Base-by-base conservation (phyloP, 2,113 vertebrate genomes). In the Dermatemys mawii region DNA sequence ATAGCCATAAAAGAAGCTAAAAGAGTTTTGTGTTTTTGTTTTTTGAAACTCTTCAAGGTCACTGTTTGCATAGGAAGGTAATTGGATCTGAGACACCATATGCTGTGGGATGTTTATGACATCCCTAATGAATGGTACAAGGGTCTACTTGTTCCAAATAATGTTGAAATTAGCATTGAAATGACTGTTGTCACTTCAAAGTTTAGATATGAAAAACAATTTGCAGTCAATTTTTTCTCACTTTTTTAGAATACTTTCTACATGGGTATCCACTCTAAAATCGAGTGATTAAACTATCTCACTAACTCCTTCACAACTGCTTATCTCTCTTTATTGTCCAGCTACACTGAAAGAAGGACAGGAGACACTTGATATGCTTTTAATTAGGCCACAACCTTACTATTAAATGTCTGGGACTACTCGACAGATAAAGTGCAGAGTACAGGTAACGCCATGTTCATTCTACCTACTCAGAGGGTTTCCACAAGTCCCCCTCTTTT, bases 51-150 rank as follows among this genome's bases (percentile, higher is more conserved):
- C 60, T 63, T 92, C 91, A 97, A 97, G 96, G 96, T 96, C 93
- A 96, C 76, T 78, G 76, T 87, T 96, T 92, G 91, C 95, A 96
- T 49, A 96, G 94, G 90, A 63, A 95, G 94, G 92, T 96, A 96
- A 97, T 95, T 96, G 90, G 54, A 90, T 95, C 93, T 91, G 87
- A 95, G 90, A 90, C 81, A 94, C 89, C 93, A 86, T 93, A 96
- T 96, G 86, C 57, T 93, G 54, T 93, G 91, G 90, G 84, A 95
- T 90, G 87, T 79, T 92, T 80, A 70, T 92, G 88, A 90, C 84
- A 93, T 96, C 88, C 88, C 84, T 90, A 92, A 88, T 92, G 91
- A 84, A 94, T 54, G 91, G 83, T 92, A 11, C 29, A 91, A 78
- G 84, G 50, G 79, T 50, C 53, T 82, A 3, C 53, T 86, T 53